Evolutionary conservation across 2,113 vertebrate species (phyloP), one percentile per base, ranked within the genome.

Genomic region (Psammodynastes pulverulentus): DNA sequence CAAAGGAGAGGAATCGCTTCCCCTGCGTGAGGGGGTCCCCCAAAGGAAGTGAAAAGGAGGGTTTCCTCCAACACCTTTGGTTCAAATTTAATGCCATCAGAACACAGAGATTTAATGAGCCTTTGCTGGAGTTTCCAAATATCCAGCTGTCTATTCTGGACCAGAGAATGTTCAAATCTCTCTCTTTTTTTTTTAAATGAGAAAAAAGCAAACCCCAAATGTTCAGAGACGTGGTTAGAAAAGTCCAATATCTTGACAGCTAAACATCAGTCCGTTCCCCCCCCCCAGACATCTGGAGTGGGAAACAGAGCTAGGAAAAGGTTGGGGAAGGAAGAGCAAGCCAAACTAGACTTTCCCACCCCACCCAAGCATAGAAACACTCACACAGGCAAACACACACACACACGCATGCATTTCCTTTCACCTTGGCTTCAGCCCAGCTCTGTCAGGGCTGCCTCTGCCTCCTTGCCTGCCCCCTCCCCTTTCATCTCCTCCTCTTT

Each of bases 291-390:
- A 87, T 52, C 86, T 87, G 85, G 86, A 87, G 84, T 48, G 17
- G 51, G 84, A 4, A 0, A 4, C 0, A 5, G 26, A 5, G 87
- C 24, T 0, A 0, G 43, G 23, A 58, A 56, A 15, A 24, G 84
- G 5, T 1, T 1, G 3, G 87, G 1, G 19, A 23, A 48, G 92
- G 34, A 53, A 34, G 6, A n/a, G 9, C 8, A 48, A 58, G 46
- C 1, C 45, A 26, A 29, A 26, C 3, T 13, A 9, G 43, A 46
- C 2, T 26, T 43, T 34, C 51, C n/a, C 34, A 39, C 24, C 34
- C 56, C 3, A 6, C 39, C 39, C 29, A 6, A n/a, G 3, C 29
- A 2, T 24, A 3, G 5, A 39, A n/a, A 34, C n/a, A 13, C 4
- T 4, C 58, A 29, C 58, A 29, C 26, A 29, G n/a, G n/a, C n/a